phyloP scores from a whole-genome alignment of 2,113 vertebrate species.

The Gymnobelideus leadbeateri region DNA sequence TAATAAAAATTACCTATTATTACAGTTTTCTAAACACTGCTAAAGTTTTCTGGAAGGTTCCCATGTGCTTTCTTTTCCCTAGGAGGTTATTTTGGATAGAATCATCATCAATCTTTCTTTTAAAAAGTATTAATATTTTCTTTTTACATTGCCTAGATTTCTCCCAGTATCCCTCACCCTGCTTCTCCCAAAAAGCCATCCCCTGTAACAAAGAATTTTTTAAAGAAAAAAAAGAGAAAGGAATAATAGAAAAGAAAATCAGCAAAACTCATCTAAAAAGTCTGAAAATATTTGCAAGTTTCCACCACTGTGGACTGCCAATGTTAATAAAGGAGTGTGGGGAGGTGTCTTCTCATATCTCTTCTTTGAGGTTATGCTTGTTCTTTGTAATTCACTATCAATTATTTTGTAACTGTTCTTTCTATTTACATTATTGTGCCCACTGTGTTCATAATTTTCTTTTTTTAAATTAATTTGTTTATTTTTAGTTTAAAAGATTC shows the following conservation, averaged over 20 bases:
- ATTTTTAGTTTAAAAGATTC: too few species aligned
- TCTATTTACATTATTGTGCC: not conserved
- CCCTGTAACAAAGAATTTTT: not conserved
- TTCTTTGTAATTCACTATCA: not conserved
- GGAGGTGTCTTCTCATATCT: not conserved
- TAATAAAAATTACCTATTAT: conserved; percentile 16
- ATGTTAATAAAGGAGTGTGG: not conserved
- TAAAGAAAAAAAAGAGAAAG: not conserved
- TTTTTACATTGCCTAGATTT: not conserved
- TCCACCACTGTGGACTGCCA: not conserved
- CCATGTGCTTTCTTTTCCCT: conserved; percentile 2
- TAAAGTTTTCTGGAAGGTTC: conserved; percentile 8
- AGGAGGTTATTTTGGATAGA: not conserved
- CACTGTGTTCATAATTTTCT: too few species aligned
- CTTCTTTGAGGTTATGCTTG: not conserved
- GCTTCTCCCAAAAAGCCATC: not conserved
- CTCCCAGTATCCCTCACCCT: not conserved
- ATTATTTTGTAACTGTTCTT: not conserved
- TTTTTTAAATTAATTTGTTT: too few species aligned
- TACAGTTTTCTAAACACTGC: conserved; percentile 1
- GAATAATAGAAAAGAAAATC: not conserved
- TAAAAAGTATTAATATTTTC: not conserved
- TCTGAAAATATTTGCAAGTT: not conserved
- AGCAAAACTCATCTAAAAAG: not conserved
- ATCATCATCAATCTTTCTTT: conserved; percentile 18